Conservation (phyloP, 2,797 vertebrate species). For the Orientallactaga sibirica region DNA sequence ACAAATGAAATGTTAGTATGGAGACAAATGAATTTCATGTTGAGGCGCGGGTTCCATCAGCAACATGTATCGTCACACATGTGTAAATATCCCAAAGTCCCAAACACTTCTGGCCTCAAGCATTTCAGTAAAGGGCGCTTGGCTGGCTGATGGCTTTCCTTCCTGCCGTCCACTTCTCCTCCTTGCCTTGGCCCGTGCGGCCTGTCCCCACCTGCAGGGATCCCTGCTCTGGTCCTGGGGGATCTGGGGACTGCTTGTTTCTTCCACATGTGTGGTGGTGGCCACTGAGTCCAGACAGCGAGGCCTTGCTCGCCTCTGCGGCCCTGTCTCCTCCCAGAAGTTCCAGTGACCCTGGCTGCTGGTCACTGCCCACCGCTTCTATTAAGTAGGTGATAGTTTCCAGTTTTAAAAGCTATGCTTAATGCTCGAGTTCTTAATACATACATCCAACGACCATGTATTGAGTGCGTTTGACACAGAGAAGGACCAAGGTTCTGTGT, state of each 20-base stretch:
- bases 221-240: fast-evolving
- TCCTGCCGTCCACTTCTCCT: fast-evolving
- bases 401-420: not conserved
- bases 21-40: not conserved
- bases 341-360: fast-evolving
- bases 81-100: not conserved
- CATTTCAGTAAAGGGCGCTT: not conserved
- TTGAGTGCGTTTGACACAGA: not conserved
- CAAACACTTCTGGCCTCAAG: not conserved
- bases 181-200: not conserved
- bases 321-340: not conserved
- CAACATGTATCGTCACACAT: not conserved
- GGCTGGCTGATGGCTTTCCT: fast-evolving
- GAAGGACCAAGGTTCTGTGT: not conserved
- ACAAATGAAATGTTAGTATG: not conserved
- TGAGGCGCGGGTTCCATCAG: not conserved
- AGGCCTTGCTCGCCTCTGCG: fast-evolving
- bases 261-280: fast-evolving
- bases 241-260: fast-evolving
- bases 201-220: fast-evolving
- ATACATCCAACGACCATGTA: not conserved
- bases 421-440: fast-evolving
- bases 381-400: not conserved
- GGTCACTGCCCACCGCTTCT: fast-evolving
- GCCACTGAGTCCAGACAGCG: fast-evolving